Base-by-base conservation (phyloP, 2,797 vertebrate species). In the Amblyopsis hoosieri region DNA sequence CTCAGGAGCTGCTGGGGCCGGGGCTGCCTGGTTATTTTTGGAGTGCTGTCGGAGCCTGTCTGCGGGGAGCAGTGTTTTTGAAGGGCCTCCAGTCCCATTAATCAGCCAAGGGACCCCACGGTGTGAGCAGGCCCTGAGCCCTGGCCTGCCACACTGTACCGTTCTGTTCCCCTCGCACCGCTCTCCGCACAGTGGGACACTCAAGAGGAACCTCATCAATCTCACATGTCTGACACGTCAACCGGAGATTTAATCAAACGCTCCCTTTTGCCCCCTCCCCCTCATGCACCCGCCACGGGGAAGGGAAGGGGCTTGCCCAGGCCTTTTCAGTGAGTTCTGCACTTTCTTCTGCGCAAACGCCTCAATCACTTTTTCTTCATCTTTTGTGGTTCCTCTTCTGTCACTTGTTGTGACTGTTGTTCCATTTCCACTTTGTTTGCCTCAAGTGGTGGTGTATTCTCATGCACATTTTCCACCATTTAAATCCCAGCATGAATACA, bases 121-220 rank as follows among this genome's bases (percentile, higher is more conserved):
- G 90, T 74, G 94, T 53, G 87, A 92, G 92, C 75, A 79, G 92
- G 90, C 89, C 90, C 86, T 64, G 82, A 91, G 89, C 91, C 89
- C 90, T 90, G 94, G 93, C 92, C 91, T 89, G 91, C 92, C 87
- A 92, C 93, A 94, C 94, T 94, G 80, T 93, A 84, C 72, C 85
- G 90, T 93, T 95, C 92, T 92, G 72, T 94, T 94, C 93, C 92
- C 93, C 93, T 93, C 89, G 14, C 23, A 58, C 60, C 80, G 87
- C 92, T 92, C 93, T 93, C 86, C 52, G 83, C 92, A 87, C 96
- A 94, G 91, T 95, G 91, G 95, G 97, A 95, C 93, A 86, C 92
- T 89, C 92, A 7, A 92, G 94, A 95, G 96, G 95, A 95, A 95
- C 96, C 87, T 97, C 96, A 99, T 99, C 96, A 95, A 98, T 99